A percentile compares a stretch with the other conserved stretches of the same genome.
Evolutionary conservation across 2,113 vertebrate genomes (phyloP).

Genomic region (Heterochromis multidens): DNA sequence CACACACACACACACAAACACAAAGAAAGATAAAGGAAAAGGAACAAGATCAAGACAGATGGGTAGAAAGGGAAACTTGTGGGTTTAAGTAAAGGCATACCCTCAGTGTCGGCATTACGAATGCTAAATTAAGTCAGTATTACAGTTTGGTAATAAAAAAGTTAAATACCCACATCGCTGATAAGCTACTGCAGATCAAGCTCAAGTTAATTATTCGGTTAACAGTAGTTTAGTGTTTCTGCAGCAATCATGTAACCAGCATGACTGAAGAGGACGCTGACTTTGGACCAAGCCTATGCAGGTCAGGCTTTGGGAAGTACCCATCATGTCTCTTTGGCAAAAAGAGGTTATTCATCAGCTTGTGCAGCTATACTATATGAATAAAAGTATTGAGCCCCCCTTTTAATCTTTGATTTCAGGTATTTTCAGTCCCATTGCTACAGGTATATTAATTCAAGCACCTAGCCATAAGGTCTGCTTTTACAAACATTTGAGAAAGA

Average conservation of each 20-base stretch:
- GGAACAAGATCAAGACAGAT: neutral
- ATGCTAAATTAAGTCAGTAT: neutral
- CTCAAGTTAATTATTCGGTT: neutral
- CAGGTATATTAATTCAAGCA: too few relatives aligned
- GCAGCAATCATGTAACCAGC: neutral
- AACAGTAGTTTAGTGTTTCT: neutral
- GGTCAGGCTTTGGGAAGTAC: too few relatives aligned
- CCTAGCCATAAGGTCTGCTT: too few relatives aligned
- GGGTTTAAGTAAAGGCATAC: slow-evolving; percentile 17
- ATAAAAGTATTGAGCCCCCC: too few relatives aligned
- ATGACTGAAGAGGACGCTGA: neutral
- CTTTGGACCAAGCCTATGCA: too few relatives aligned
- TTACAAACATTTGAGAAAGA: too few relatives aligned
- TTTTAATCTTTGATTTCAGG: too few relatives aligned
- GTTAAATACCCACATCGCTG: neutral
- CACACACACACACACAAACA: too few relatives aligned
- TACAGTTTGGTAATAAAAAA: neutral
- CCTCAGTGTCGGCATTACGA: slow-evolving; percentile 3
- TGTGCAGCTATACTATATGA: too few relatives aligned
- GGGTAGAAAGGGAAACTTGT: neutral
- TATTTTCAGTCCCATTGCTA: too few relatives aligned
- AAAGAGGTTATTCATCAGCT: too few relatives aligned
- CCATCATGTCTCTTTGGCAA: too few relatives aligned
- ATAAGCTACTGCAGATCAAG: neutral
- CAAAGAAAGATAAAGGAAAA: neutral